Conservation (phyloP, 1,140 invertebrate genomes). For the Augochlora pura region DNA sequence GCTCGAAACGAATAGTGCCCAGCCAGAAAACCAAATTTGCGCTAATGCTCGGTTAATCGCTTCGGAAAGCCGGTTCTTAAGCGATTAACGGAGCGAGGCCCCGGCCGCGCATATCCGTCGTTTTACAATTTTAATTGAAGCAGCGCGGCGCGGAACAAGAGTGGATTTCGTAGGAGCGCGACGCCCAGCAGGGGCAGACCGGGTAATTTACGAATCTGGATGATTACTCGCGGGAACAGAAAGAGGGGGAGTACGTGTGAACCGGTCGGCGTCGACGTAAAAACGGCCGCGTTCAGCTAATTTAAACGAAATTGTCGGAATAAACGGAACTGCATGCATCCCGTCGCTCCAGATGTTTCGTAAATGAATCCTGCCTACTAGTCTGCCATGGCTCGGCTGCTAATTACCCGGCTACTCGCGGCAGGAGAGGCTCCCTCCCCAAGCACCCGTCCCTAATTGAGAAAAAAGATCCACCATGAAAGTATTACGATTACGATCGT, state of each 20-base stretch:
- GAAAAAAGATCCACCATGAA: conserved; percentile 44
- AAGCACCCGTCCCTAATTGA: no score
- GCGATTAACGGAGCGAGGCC: background rate
- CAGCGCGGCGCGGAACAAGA: conserved; percentile 42
- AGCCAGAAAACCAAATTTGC: background rate
- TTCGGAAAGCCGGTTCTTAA: background rate
- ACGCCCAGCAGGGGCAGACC: conserved; percentile 21
- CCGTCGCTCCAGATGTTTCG: conserved; percentile 75
- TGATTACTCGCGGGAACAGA: conserved; percentile 65
- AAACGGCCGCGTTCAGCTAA: conserved; percentile 74
- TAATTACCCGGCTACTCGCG: conserved; percentile 54
- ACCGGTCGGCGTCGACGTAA: conserved; percentile 74
- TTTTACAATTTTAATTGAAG: conserved; percentile 34
- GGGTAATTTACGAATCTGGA: conserved; percentile 65
- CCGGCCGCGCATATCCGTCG: conserved; percentile 3
- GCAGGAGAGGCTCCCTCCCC: background rate
- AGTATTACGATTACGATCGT: conserved; percentile 27
- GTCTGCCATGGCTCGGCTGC: conserved; percentile 50
- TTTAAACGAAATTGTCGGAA: conserved; percentile 78
- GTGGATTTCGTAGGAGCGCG: conserved; percentile 53
- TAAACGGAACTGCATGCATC: conserved; percentile 78
- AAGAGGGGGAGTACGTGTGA: conserved; percentile 70
- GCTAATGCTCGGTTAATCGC: background rate
- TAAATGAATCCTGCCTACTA: conserved; percentile 69
- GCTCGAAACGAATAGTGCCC: no score